Conservation (phyloP, 37 sponge, comb jelly and placozoan genomes). For the Ephydatia muelleri region DNA sequence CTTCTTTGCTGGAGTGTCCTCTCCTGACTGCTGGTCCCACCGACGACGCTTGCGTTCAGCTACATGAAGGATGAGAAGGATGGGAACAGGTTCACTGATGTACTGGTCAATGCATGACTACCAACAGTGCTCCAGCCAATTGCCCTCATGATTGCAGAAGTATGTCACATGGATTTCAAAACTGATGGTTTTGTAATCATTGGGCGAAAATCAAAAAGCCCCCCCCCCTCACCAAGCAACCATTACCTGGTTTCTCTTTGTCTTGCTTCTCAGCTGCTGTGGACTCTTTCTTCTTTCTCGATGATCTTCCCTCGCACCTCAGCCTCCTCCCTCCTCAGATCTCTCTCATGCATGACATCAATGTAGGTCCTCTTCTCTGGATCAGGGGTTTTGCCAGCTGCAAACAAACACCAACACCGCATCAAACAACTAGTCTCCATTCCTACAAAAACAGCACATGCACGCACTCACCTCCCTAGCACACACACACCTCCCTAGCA, state of each 20-base stretch:
- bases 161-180: no score
- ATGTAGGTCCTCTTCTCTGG: slow-evolving; percentile 63
- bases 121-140: no score
- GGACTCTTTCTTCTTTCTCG: slow-evolving; percentile 29
- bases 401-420: no score
- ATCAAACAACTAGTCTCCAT: no score
- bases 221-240: no score
- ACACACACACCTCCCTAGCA: slow-evolving; percentile 10
- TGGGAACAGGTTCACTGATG: not conserved
- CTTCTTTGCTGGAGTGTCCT: slow-evolving; percentile 45
- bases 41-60: slow-evolving; percentile 51
- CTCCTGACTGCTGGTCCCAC: slow-evolving; percentile 70
- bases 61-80: no score
- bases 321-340: slow-evolving; percentile 77
- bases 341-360: slow-evolving; percentile 78
- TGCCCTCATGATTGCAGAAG: no score
- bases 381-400: slow-evolving; percentile 96
- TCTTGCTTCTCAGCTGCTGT: not conserved
- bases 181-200: no score
- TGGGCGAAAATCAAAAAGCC: no score
- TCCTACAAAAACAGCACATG: no score
- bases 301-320: slow-evolving; percentile 40
- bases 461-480: not conserved
- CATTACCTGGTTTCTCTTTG: not conserved
- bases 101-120: no score